A percentile compares a stretch with the other conserved stretches of the same genome.
These are phyloP conservation scores for Diloba caeruleocephala DNA, from an alignment of 2,888 invertebrate species.

Conservation along the genomic window DNA sequence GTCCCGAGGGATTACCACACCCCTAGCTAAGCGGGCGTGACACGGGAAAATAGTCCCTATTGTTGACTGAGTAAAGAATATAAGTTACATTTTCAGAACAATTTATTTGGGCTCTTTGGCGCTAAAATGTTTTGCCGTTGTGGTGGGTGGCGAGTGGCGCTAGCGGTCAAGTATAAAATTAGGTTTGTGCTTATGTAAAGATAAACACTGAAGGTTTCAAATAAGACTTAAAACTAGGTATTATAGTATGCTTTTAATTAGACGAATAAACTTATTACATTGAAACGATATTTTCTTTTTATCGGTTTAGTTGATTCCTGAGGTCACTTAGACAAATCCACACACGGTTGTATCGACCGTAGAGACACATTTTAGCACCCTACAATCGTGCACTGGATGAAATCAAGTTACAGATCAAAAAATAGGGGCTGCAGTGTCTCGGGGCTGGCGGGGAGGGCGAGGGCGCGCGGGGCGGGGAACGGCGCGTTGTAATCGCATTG, in stretches of 20 bases:
- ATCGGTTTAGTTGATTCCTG: no score
- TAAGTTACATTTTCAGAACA: constrained; percentile 19
- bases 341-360: neutral
- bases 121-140: constrained; percentile 46
- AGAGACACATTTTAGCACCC: constrained; percentile 55
- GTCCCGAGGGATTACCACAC: constrained; percentile 61
- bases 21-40: neutral
- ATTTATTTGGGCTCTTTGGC: constrained; percentile 25
- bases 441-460: constrained; percentile 47
- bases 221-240: no score
- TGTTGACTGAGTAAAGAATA: constrained; percentile 24
- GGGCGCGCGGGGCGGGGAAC: constrained; percentile 37
- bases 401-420: constrained; percentile 76
- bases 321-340: neutral
- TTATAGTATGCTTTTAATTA: no score
- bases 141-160: neutral
- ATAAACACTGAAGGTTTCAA: no score
- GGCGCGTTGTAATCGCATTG: constrained; percentile 76
- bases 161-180: no score
- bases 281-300: no score
- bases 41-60: constrained; percentile 28
- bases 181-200: no score
- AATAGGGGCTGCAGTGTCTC: constrained; percentile 58
- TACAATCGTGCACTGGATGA: constrained; percentile 50
- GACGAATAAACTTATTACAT: no score